Evolutionary conservation across 2,888 invertebrate species (phyloP).

Genomic region (Lamproptera curius): DNA sequence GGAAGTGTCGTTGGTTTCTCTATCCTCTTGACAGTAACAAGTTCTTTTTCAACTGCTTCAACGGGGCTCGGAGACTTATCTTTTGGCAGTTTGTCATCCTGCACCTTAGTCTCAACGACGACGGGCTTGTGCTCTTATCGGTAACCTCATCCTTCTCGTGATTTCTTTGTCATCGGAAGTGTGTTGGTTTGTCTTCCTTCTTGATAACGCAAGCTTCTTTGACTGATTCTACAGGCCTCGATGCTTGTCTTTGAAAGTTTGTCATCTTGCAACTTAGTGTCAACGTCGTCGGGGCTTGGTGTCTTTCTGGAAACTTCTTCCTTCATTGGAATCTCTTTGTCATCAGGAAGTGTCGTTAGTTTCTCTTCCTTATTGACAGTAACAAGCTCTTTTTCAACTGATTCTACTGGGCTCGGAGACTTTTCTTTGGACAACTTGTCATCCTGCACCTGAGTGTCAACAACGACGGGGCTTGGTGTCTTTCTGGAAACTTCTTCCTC

Average conservation of each 20-base stretch:
- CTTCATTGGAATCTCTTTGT: neutral
- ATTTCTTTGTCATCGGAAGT: neutral
- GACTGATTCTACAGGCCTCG: neutral
- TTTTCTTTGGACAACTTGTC: constrained; percentile 19
- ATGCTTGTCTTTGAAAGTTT: neutral
- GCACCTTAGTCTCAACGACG: too few species aligned
- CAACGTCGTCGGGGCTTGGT: neutral
- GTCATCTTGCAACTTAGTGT: neutral
- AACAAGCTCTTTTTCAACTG: constrained; percentile 2
- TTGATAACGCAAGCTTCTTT: too few species aligned
- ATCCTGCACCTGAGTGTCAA: constrained; percentile 1
- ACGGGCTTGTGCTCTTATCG: too few species aligned
- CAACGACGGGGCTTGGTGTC: neutral
- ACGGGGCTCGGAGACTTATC: constrained; percentile 12
- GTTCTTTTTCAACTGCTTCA: neutral
- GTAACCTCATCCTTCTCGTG: too few species aligned
- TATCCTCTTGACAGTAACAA: neutral
- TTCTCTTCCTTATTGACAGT: neutral
- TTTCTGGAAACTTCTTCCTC: constrained; percentile 7
- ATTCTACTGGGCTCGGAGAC: constrained; percentile 17
- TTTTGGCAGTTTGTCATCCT: too few species aligned
- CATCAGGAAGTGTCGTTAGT: neutral
- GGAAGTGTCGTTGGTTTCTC: neutral
- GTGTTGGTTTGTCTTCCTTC: neutral
- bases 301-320: neutral